These are phyloP conservation scores for Diorhabda sublineata DNA, from an alignment of 1,140 invertebrate genomes.

Conservation along the genomic window DNA sequence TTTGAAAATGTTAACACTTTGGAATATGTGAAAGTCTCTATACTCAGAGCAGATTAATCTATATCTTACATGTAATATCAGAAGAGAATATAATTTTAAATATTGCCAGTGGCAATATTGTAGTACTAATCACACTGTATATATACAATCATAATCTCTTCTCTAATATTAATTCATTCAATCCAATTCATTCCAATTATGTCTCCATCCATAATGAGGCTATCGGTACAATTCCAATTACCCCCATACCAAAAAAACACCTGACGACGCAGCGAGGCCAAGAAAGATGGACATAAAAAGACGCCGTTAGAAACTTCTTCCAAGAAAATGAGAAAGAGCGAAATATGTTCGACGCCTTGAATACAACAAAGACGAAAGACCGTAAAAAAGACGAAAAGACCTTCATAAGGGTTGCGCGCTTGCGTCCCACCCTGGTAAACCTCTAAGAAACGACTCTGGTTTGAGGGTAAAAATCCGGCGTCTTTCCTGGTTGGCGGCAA, in stretches of 20 bases:
- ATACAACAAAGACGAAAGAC: conserved; percentile 16
- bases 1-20: too few relatives aligned
- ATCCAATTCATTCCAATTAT: background rate
- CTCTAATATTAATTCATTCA: background rate
- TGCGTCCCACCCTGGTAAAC: conserved; percentile 47
- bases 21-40: too few relatives aligned
- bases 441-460: conserved; percentile 50
- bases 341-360: background rate
- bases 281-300: conserved; percentile 28
- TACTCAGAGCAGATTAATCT: too few relatives aligned
- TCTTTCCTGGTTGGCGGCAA: conserved; percentile 50
- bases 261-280: conserved; percentile 18
- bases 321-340: conserved; percentile 23
- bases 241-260: conserved; percentile 13
- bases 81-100: too few relatives aligned
- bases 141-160: too few relatives aligned
- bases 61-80: too few relatives aligned
- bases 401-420: conserved; percentile 45
- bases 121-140: too few relatives aligned
- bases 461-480: conserved; percentile 49
- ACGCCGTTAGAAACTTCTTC: conserved; percentile 21
- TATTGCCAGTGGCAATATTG: too few relatives aligned
- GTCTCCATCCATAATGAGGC: conserved; percentile 15
- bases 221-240: conserved; percentile 20
- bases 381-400: conserved; percentile 45